Evolutionary conservation across 1,140 invertebrate genomes (phyloP).

Genomic region (Solen grandis): DNA sequence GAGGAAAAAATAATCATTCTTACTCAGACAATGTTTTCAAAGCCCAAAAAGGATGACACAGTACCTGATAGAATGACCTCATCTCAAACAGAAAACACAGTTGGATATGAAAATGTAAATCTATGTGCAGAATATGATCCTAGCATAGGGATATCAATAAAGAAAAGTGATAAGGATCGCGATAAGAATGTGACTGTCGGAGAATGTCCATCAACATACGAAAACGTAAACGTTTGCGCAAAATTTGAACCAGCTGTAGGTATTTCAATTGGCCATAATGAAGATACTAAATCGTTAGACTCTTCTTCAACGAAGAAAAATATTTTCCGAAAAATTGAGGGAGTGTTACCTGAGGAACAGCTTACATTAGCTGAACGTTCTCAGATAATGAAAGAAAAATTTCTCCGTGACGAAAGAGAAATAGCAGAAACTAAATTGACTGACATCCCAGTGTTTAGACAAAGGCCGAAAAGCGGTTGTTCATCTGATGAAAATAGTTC

Average conservation of each 20-base stretch:
- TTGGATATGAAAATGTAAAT: conserved; percentile 44
- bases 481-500: too few relatives aligned
- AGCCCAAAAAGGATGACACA: conserved; percentile 1
- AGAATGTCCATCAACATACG: too few relatives aligned
- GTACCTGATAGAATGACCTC: too few relatives aligned
- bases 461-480: too few relatives aligned
- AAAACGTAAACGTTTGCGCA: conserved; percentile 14
- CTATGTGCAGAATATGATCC: not conserved
- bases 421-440: not conserved
- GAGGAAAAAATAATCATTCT: conserved; percentile 44
- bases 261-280: not conserved
- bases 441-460: not conserved
- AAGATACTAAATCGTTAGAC: not conserved
- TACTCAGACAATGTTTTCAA: conserved; percentile 47
- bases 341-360: not conserved
- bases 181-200: too few relatives aligned
- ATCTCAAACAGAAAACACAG: not conserved
- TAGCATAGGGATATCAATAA: not conserved
- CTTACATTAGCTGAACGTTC: not conserved
- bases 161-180: too few relatives aligned
- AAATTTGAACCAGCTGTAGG: conserved; percentile 18
- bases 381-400: not conserved
- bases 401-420: not conserved
- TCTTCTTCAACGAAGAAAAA: not conserved
- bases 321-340: not conserved